Percentiles rank a stretch among this genome's conserved stretches.
phyloP scores from a whole-genome alignment of 2,888 invertebrate genomes.

The Platerodrilus igneus region DNA sequence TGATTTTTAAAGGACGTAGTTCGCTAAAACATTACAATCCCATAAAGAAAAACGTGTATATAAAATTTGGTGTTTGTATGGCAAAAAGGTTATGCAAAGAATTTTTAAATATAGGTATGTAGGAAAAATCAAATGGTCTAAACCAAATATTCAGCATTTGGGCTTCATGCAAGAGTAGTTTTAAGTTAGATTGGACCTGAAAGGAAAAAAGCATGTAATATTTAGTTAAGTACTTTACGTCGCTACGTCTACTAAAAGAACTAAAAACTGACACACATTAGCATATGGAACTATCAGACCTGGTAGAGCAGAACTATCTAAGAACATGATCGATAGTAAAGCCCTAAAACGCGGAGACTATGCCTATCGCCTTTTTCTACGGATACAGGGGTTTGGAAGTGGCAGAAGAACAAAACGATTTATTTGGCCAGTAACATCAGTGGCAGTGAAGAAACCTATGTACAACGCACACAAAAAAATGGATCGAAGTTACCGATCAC shows the following conservation, averaged over 20 bases:
- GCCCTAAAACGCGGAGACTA: constrained; percentile 3
- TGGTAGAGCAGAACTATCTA: constrained; percentile 10
- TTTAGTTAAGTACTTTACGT: constrained; percentile 22
- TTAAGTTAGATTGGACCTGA: constrained; percentile 12
- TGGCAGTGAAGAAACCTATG: background rate
- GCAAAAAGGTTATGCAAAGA: no score
- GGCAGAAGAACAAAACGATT: constrained; percentile 16
- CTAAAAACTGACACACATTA: constrained; percentile 16
- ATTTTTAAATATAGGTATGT: no score
- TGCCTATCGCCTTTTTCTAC: background rate
- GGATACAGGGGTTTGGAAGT: constrained; percentile 12
- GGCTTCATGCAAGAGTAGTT: constrained; percentile 17
- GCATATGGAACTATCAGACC: constrained; percentile 19
- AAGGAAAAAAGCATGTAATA: constrained; percentile 7
- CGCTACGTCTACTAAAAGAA: constrained; percentile 17
- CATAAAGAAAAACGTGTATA: constrained; percentile 1
- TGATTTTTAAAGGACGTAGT: background rate
- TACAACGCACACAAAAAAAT: constrained; percentile 8
- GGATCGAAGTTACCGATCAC: background rate
- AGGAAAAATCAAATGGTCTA: no score
- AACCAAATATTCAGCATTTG: no score
- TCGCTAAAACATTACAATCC: background rate
- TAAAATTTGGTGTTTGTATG: constrained; percentile 5
- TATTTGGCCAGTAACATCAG: constrained; percentile 16
- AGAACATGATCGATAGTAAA: constrained; percentile 1